A percentile compares a stretch with the other conserved stretches of the same genome.
phyloP scores from a whole-genome alignment of 2,113 vertebrate genomes.

The Collichthys lucidus region DNA sequence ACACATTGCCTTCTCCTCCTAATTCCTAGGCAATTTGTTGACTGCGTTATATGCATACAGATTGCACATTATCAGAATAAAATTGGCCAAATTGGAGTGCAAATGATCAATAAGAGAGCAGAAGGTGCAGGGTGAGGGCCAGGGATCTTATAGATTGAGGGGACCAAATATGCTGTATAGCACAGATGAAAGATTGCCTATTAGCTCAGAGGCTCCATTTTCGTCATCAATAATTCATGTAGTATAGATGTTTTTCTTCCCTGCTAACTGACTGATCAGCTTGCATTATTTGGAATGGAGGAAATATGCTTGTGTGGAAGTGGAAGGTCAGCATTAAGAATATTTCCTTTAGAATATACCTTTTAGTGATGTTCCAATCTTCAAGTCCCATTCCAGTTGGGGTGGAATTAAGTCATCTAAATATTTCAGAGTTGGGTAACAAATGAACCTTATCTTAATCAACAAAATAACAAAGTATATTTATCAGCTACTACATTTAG shows the following conservation, averaged over 20 bases:
- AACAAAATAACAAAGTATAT: not conserved
- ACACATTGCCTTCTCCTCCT: not conserved
- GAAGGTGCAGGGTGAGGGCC: not conserved
- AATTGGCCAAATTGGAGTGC: constrained; percentile 5
- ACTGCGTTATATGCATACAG: constrained; percentile 25
- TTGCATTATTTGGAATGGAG: not conserved
- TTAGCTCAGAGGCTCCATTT: constrained; percentile 41
- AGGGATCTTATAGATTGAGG: not conserved
- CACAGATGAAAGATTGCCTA: constrained; percentile 42
- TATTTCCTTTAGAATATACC: not conserved
- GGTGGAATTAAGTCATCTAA: too few species aligned
- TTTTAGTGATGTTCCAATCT: not conserved
- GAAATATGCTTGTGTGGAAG: not conserved
- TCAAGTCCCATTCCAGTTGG: too few species aligned
- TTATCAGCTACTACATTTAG: not conserved
- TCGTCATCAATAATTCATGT: constrained; percentile 67
- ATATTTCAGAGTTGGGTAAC: too few species aligned
- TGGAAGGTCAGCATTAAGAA: constrained; percentile 9
- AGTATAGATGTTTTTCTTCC: constrained; percentile 14
- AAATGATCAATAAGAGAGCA: constrained; percentile 37
- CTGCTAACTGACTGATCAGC: not conserved
- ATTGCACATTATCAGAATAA: constrained; percentile 31
- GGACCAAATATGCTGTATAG: constrained; percentile 1
- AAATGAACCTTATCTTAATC: not conserved
- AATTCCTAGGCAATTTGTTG: not conserved